Conservation (phyloP, 37 sponge, comb jelly and placozoan genomes). For the Oopsacas minuta region DNA sequence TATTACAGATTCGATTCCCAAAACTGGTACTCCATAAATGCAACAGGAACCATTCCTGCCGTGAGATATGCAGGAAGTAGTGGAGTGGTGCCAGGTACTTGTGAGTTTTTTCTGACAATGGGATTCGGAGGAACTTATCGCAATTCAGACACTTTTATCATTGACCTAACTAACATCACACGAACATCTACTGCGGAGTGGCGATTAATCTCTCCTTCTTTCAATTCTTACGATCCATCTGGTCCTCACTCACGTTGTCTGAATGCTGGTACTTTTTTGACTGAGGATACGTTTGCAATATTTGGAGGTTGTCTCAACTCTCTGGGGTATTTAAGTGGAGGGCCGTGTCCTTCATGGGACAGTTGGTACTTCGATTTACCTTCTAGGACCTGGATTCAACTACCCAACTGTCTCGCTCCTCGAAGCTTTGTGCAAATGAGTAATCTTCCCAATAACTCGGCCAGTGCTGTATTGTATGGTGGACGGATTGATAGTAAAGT, state of each 20-base stretch:
- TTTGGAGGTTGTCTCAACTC: conserved; percentile 45
- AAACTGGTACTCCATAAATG: conserved; percentile 9
- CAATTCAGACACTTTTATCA: conserved; percentile 35
- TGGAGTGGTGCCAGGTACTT: neutral
- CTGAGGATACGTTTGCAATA: conserved; percentile 27
- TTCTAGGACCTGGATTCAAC: conserved; percentile 19
- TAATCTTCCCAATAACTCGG: conserved; percentile 25
- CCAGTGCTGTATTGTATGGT: conserved; percentile 37
- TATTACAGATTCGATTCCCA: neutral
- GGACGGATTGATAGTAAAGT: neutral
- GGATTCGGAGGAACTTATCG: conserved; percentile 33
- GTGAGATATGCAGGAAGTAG: conserved; percentile 36
- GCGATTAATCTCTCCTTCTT: neutral
- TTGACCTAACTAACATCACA: conserved; percentile 15
- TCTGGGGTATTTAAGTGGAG: conserved; percentile 27
- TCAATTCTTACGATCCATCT: conserved; percentile 44
- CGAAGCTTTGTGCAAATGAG: conserved; percentile 34
- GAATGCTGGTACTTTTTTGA: conserved; percentile 26
- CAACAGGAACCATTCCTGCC: neutral
- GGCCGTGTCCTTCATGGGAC: conserved; percentile 52
- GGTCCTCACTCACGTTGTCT: conserved; percentile 39
- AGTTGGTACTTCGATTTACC: conserved; percentile 27
- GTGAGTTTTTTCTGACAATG: conserved; percentile 19
- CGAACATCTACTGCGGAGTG: conserved; percentile 22
- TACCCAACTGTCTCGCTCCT: conserved; percentile 30